A percentile compares a stretch with the other conserved stretches of the same genome.
These are phyloP conservation scores for Callyntrura sp. DNA, from an alignment of 2,888 invertebrate species.

Conservation along the genomic window DNA sequence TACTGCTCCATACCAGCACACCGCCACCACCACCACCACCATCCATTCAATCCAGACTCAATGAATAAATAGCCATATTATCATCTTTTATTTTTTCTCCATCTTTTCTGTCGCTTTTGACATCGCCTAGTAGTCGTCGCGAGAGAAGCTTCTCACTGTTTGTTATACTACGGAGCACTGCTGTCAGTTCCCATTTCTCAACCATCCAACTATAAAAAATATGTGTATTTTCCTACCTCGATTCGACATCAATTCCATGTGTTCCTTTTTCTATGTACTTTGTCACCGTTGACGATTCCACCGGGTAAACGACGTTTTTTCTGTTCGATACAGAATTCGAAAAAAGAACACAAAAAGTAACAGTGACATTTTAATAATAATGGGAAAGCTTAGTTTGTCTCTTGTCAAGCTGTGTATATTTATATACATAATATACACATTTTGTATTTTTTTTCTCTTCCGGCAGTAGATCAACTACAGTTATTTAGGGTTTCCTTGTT, in stretches of 20 bases:
- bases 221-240: not conserved
- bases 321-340: not conserved
- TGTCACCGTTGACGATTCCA: not conserved
- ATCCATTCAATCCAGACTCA: slow-evolving; percentile 21
- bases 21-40: too few relatives aligned
- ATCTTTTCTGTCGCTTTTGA: slow-evolving; percentile 23
- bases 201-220: not conserved
- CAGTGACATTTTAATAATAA: slow-evolving; percentile 19
- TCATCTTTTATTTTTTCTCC: slow-evolving; percentile 6
- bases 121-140: not conserved
- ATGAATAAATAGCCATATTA: slow-evolving; percentile 49
- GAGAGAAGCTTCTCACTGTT: not conserved
- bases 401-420: not conserved
- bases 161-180: not conserved
- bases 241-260: not conserved
- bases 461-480: not conserved
- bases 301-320: not conserved
- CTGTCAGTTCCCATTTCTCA: slow-evolving; percentile 29
- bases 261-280: not conserved
- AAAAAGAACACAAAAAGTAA: not conserved
- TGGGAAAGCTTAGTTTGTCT: slow-evolving; percentile 15
- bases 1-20: not conserved
- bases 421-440: not conserved
- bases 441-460: slow-evolving; percentile 21
- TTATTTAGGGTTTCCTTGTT: too few relatives aligned